phyloP scores from a whole-genome alignment of 2,888 invertebrate species.

The Thymelicus sylvestris region DNA sequence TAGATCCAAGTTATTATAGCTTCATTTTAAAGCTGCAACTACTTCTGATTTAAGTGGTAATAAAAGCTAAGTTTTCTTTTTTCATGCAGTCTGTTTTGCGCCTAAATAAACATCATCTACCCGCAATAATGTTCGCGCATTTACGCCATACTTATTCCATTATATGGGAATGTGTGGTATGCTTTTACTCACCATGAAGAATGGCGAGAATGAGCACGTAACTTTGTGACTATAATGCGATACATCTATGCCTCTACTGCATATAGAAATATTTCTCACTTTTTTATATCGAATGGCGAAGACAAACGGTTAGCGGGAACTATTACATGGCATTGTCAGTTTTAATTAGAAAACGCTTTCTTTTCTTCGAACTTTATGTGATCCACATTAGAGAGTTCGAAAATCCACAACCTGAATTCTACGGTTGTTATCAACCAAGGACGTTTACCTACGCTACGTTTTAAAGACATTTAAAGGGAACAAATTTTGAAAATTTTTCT shows the following conservation, averaged over 20 bases:
- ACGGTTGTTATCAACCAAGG: too few species aligned
- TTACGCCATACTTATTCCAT: slow-evolving; percentile 40
- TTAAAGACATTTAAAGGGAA: too few species aligned
- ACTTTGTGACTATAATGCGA: slow-evolving; percentile 43
- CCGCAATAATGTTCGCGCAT: slow-evolving; percentile 37
- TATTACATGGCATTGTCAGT: background rate
- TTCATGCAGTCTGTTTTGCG: slow-evolving; percentile 20
- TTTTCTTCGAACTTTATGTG: too few species aligned
- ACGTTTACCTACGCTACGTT: too few species aligned
- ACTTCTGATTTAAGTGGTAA: background rate
- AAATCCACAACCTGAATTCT: too few species aligned
- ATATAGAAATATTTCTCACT: slow-evolving; percentile 1
- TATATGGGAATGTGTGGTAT: slow-evolving; percentile 36
- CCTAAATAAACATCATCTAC: slow-evolving; percentile 39
- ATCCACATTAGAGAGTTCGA: too few species aligned
- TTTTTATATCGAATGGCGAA: background rate
- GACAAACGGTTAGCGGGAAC: background rate
- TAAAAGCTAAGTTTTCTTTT: slow-evolving; percentile 9
- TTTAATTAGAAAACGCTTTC: background rate
- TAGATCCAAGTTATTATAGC: background rate
- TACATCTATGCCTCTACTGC: background rate
- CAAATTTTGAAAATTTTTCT: too few species aligned
- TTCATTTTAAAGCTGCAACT: background rate
- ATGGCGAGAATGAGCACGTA: slow-evolving; percentile 72
- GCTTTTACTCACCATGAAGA: slow-evolving; percentile 64